Base-by-base conservation (phyloP, 2,113 vertebrate species). In the Mormyrus iriodes region DNA sequence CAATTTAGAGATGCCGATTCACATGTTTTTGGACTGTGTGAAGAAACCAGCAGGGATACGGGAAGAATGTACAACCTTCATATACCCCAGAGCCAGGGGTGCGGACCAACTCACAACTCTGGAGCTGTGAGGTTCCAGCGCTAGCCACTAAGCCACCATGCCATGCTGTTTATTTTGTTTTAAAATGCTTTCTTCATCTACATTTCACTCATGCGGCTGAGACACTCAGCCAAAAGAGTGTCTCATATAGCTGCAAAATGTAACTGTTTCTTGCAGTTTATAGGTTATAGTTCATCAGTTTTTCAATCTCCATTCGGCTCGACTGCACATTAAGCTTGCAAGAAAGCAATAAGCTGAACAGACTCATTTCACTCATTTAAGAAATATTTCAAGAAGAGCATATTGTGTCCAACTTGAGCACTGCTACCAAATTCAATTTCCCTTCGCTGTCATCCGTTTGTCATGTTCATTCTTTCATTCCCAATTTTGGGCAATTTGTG, bases 201-300 rank as follows among this genome's bases (percentile, higher is more conserved):
- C 73, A 79, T 79, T 79, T 79, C 73, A 42, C 35, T 76, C 35
- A 42, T 76, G 17, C 5, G 35, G 15, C 73, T 76, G 73, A 76
- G 35, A 42, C 42, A 17, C 13, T 6, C 12, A 79, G 35, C 31
- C 35, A 79, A 79, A 39, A 21, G n/a, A 69, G 31, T 42, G 31
- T 42, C 35, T 42, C 35, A 79, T 17, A 79, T 79, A 17, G 69
- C 69, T 76, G 31, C 15, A 35, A 42, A 53, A 19, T 48, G 46
- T 48, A 48, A 31, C 61, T 13, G 61, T 31, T 9, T 69, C 61
- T 69, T 31, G 27, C 61, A 42, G 35, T 42, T 5, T 39, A 42
- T 39, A 19, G 73, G 73, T 79, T 79, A 79, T 42, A 79, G 73
- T 79, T 79, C 73, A 79, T 79, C 73, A 79, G 73, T 79, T 79